Evolutionary conservation across 1,140 invertebrate species (phyloP).

Genomic region (Drosophila kikkawai): DNA sequence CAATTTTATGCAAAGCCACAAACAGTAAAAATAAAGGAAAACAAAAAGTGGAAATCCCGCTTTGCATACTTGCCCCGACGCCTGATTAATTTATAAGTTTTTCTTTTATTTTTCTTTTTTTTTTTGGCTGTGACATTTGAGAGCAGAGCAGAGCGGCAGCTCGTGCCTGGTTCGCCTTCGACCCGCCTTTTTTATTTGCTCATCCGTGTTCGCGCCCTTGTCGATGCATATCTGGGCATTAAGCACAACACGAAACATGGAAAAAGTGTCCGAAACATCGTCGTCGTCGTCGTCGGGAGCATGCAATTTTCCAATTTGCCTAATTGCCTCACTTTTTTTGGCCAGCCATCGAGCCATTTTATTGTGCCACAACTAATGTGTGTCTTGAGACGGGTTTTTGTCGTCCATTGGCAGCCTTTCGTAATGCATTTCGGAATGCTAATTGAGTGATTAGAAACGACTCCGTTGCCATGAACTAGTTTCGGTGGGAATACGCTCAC

Average conservation of each 20-base stretch:
- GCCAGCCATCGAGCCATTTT: constrained; percentile 39
- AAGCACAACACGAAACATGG: constrained; percentile 33
- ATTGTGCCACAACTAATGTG: constrained; percentile 50
- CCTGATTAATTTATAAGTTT: constrained; percentile 64
- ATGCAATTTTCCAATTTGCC: constrained; percentile 80
- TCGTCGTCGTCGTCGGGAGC: constrained; percentile 20
- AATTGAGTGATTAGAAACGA: constrained; percentile 39
- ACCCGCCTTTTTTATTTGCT: constrained; percentile 8
- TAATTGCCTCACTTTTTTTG: constrained; percentile 70
- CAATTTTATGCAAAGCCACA: constrained; percentile 52
- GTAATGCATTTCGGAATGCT: constrained; percentile 26
- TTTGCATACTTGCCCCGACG: constrained; percentile 41
- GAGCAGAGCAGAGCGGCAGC: not conserved
- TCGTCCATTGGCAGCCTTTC: constrained; percentile 3
- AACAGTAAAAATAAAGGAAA: constrained; percentile 1
- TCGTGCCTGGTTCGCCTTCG: constrained; percentile 2
- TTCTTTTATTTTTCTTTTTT: constrained; percentile 23
- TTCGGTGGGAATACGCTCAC: constrained; percentile 18
- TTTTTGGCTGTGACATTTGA: constrained; percentile 45
- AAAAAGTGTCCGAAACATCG: constrained; percentile 50
- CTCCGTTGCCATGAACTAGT: constrained; percentile 44
- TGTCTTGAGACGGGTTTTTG: constrained; percentile 30
- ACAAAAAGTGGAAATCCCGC: constrained; percentile 13
- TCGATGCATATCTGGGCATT: constrained; percentile 65
- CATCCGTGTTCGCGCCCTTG: constrained; percentile 69